Evolutionary conservation across 1,140 invertebrate genomes (phyloP), one percentile per base, ranked within the genome.

Genomic region (Zelostemma sp.): DNA sequence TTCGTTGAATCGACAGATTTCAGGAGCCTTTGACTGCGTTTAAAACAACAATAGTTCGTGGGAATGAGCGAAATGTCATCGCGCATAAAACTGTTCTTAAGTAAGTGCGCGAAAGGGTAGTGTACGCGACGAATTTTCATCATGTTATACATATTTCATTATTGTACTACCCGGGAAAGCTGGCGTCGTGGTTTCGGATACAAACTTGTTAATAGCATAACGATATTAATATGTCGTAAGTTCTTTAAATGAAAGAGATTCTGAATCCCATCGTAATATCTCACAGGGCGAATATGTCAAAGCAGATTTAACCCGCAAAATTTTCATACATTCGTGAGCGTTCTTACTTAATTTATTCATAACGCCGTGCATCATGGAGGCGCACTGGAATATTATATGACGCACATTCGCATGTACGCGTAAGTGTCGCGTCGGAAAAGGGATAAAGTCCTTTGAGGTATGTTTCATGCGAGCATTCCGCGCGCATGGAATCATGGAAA

Each of bases 381-480:
- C 67, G 56, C 49, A 50, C 48, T 28, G 28, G 68, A 70, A 70
- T 70, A 62, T 65, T 65, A 51, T 70, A 68, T 59, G 54, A 53
- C 40, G 48, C 21, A 48, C 59, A 51, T 46, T 61, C 48, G 49
- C 40, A 31, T 70, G 54, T n/a, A 64, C 40, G 17, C 31, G 18
- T 63, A 71, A 70, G 65, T 74, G 66, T 71, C 58, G 53, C 55
- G 41, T 50, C 63, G 50, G 59, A 72, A 71, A 78, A 76, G 53
- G 71, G 73, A 65, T 60, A 68, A 48, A 77, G 55, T 68, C 72
- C 56, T 68, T 33, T 51, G 67, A 72, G 63, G 73, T 74, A 74
- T 77, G 69, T 73, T 66, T 59, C 65, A 49, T 65, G 54, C 21
- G 67, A 47, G 60, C 67, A 63, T 64, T 72, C 58, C 62, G 54